Percentiles rank a stretch among this genome's conserved stretches.
phyloP scores from a whole-genome alignment of 2,113 vertebrate species.

The Nycticorax nycticorax region DNA sequence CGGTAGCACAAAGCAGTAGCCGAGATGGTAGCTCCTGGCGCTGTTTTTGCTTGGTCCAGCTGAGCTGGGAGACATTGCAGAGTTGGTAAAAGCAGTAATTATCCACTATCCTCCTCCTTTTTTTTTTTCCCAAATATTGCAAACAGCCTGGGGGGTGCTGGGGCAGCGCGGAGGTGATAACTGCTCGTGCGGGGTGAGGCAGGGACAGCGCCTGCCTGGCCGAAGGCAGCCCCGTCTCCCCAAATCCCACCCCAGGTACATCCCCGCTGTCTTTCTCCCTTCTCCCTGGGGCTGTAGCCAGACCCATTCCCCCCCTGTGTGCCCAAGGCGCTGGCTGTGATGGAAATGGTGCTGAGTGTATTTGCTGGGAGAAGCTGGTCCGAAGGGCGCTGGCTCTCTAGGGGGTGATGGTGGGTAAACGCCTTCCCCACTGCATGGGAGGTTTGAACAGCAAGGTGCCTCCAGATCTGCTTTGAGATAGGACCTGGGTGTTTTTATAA shows the following conservation, averaged over 20 bases:
- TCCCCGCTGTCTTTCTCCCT: neutral
- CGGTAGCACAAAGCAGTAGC: rapidly evolving
- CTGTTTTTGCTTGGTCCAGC: neutral
- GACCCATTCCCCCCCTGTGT: neutral
- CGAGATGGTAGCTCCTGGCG: rapidly evolving
- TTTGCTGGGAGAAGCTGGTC: neutral
- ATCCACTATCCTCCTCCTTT: neutral
- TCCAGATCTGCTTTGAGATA: neutral
- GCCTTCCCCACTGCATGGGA: rapidly evolving
- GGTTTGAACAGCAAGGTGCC: neutral
- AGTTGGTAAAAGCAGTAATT: neutral
- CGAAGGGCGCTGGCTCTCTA: neutral
- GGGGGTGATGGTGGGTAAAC: neutral
- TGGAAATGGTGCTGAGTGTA: neutral
- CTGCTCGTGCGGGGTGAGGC: rapidly evolving
- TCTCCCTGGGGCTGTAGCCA: neutral
- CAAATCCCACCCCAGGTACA: neutral
- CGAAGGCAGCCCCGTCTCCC: neutral
- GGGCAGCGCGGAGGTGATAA: neutral
- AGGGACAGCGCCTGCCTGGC: rapidly evolving
- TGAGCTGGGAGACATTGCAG: neutral
- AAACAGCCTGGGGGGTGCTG: neutral
- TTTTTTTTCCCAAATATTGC: neutral
- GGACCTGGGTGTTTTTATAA: neutral
- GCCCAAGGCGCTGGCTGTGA: neutral